phyloP scores from a whole-genome alignment of 2,797 vertebrate species.

The Acanthopagrus latus region DNA sequence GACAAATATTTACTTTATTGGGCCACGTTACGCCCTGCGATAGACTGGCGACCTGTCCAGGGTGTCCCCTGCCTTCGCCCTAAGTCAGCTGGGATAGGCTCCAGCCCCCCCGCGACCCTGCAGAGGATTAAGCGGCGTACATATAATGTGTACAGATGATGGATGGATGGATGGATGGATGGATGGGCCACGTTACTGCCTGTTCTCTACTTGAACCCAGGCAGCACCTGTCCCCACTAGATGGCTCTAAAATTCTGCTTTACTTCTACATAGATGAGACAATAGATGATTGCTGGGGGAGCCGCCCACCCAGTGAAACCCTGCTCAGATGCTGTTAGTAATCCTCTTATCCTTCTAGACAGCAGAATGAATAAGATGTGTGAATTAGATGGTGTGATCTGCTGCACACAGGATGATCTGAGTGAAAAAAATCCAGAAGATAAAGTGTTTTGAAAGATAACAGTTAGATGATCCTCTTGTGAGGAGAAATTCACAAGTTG shows the following conservation, averaged over 20 bases:
- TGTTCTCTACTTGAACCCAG: too few relatives aligned
- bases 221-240: conserved; percentile 8
- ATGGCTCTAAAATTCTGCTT: not conserved
- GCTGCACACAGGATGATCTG: not conserved
- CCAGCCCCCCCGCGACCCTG: too few relatives aligned
- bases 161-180: too few relatives aligned
- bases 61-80: too few relatives aligned
- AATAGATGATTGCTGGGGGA: not conserved
- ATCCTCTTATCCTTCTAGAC: conserved; percentile 1
- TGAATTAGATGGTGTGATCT: conserved; percentile 5
- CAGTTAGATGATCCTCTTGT: not conserved
- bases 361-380: conserved; percentile 11
- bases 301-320: not conserved
- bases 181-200: not conserved
- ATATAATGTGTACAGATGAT: too few relatives aligned
- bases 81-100: too few relatives aligned
- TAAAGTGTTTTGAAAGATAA: not conserved
- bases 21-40: not conserved
- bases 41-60: too few relatives aligned
- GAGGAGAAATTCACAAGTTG: not conserved
- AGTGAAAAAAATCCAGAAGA: conserved; percentile 6
- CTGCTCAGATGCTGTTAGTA: not conserved
- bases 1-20: too few relatives aligned
- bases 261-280: not conserved
- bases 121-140: too few relatives aligned